These are phyloP conservation scores for Cheilosia variabilis DNA, from an alignment of 2,888 invertebrate genomes.

Conservation along the genomic window DNA sequence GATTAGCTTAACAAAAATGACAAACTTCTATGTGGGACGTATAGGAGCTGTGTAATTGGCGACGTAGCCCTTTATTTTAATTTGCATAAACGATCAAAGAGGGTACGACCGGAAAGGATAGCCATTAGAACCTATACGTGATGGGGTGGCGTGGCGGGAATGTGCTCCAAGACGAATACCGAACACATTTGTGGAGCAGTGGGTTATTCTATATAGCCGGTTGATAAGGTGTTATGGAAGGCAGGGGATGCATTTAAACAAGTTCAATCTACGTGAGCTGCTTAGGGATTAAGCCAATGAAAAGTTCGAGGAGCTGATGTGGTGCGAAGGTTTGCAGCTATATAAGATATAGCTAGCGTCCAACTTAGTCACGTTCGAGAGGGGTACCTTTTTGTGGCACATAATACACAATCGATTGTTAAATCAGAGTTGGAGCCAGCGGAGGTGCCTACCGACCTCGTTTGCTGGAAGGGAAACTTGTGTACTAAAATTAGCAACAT, in stretches of 20 bases:
- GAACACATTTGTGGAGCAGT: neutral
- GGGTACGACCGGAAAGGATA: neutral
- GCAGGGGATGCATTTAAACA: slow-evolving; percentile 1
- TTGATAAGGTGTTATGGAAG: slow-evolving; percentile 36
- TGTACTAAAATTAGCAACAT: no score
- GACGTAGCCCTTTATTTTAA: neutral
- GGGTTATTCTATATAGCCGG: neutral
- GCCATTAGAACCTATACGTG: slow-evolving; percentile 9
- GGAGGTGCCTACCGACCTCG: no score
- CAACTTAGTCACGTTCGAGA: no score
- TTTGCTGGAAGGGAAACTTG: no score
- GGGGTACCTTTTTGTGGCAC: no score
- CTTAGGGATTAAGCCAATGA: neutral
- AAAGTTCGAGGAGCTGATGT: neutral
- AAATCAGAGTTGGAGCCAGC: no score
- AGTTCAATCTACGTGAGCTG: slow-evolving; percentile 1
- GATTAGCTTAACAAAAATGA: slow-evolving; percentile 33
- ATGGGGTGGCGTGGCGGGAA: neutral
- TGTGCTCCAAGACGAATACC: neutral
- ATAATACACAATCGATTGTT: no score
- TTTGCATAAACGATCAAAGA: slow-evolving; percentile 56
- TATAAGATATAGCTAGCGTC: no score
- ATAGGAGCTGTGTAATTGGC: neutral
- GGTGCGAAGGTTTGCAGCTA: neutral
- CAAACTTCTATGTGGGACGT: slow-evolving; percentile 1